Percentiles rank a stretch among this genome's conserved stretches.
phyloP scores from a whole-genome alignment of 2,797 vertebrate genomes.

The Caiman crocodilus region DNA sequence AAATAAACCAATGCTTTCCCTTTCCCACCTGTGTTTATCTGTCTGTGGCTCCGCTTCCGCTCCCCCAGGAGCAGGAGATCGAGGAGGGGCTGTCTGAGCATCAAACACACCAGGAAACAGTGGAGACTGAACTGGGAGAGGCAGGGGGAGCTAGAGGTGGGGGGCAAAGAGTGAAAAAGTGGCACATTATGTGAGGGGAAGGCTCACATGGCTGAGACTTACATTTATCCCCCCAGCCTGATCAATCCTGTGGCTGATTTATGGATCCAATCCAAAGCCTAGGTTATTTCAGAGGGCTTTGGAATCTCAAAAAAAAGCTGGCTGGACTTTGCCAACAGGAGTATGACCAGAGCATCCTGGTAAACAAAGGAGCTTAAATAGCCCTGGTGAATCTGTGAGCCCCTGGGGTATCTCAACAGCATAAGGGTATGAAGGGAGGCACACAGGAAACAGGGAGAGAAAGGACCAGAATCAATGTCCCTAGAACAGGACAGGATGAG shows the following conservation, averaged over 20 bases:
- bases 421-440: not conserved
- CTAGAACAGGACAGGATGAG: not conserved
- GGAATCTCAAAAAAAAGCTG: not conserved
- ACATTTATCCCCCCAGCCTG: no score
- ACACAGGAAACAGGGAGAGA: not conserved
- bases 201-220: no score
- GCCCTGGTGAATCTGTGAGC: not conserved
- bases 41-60: conserved; percentile 74
- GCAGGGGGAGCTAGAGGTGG: not conserved
- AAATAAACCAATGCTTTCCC: conserved; percentile 74
- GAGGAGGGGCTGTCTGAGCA: not conserved
- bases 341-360: not conserved
- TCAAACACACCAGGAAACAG: not conserved
- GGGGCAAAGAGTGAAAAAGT: not conserved
- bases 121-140: not conserved
- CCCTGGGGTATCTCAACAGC: not conserved
- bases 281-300: not conserved
- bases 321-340: not conserved
- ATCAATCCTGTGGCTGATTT: not conserved
- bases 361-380: not conserved
- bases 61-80: conserved; percentile 44
- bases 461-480: no score
- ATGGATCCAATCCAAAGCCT: not conserved
- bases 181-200: no score
- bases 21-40: conserved; percentile 79